A percentile compares a stretch with the other conserved stretches of the same genome.
Conservation (phyloP, 2,113 vertebrate genomes). For the Saguinus imperator region DNA sequence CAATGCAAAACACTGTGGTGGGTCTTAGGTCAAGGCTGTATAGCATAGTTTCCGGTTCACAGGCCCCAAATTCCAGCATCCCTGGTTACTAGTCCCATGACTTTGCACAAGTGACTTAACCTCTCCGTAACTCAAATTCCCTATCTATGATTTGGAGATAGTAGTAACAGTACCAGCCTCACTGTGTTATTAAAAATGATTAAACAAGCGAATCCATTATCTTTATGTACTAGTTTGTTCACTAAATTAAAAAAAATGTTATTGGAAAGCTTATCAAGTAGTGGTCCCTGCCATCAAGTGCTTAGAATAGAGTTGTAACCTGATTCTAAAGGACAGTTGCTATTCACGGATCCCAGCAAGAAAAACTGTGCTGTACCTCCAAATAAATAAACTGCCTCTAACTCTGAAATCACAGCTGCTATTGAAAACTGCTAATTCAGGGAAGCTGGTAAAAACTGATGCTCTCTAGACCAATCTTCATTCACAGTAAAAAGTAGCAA, state of each 20-base stretch:
- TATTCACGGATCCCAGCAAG: conserved; percentile 19
- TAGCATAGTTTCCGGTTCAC: neutral
- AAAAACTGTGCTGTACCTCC: neutral
- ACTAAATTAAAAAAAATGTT: conserved; percentile 17
- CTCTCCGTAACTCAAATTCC: neutral
- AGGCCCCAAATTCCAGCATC: neutral
- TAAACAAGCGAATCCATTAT: neutral
- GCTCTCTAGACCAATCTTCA: neutral
- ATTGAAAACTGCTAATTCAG: neutral
- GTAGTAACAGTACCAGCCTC: neutral
- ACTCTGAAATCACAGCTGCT: neutral
- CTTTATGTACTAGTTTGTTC: neutral
- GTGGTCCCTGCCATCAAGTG: neutral
- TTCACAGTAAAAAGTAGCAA: neutral
- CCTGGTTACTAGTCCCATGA: neutral
- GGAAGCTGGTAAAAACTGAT: neutral
- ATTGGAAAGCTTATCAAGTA: neutral
- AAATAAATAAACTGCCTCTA: neutral
- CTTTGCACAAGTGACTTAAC: neutral
- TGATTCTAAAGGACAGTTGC: neutral
- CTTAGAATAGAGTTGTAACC: neutral
- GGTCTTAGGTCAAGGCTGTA: accelerated
- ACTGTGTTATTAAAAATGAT: neutral
- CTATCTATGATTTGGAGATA: neutral
- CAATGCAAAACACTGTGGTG: too few relatives aligned